phyloP scores from a whole-genome alignment of 2,797 vertebrate genomes.

The Mormyrus hasselquistii region DNA sequence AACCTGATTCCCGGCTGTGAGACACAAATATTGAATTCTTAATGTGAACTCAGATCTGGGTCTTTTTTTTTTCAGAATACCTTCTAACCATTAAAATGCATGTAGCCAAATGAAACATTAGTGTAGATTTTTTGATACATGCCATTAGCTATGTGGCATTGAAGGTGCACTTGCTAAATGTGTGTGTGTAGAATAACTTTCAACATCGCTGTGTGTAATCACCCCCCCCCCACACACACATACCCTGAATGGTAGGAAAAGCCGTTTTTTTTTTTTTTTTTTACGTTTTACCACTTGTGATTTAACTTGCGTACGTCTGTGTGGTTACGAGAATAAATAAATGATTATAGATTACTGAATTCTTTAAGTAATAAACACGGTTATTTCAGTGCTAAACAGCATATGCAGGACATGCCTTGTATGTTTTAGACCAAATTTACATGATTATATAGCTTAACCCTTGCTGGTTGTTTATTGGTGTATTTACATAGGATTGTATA shows the following conservation, averaged over 20 bases:
- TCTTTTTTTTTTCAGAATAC: not conserved
- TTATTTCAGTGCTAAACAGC: not conserved
- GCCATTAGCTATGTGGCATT: not conserved
- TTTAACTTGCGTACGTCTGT: not conserved
- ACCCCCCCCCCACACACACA: not conserved
- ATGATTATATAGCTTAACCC: not conserved
- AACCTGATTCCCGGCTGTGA: not conserved
- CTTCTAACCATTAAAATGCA: not conserved
- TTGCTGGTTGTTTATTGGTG: not conserved
- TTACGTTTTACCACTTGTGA: not conserved
- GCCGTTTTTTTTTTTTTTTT: not conserved
- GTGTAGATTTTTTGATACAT: not conserved
- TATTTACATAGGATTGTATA: conserved; percentile 1
- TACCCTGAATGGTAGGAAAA: not conserved
- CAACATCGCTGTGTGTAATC: not conserved
- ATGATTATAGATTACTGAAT: not conserved
- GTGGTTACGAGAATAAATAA: not conserved
- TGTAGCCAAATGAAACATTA: not conserved
- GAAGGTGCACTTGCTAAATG: not conserved
- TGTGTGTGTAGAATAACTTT: not conserved
- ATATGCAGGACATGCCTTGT: not conserved
- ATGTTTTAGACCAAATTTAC: not conserved
- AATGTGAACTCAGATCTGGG: not conserved
- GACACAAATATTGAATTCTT: not conserved
- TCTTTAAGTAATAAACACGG: not conserved